Percentiles rank a stretch among this genome's conserved stretches.
phyloP scores from a whole-genome alignment of 35 echinoderm and acorn worm species.

The Chiridota heheva region DNA sequence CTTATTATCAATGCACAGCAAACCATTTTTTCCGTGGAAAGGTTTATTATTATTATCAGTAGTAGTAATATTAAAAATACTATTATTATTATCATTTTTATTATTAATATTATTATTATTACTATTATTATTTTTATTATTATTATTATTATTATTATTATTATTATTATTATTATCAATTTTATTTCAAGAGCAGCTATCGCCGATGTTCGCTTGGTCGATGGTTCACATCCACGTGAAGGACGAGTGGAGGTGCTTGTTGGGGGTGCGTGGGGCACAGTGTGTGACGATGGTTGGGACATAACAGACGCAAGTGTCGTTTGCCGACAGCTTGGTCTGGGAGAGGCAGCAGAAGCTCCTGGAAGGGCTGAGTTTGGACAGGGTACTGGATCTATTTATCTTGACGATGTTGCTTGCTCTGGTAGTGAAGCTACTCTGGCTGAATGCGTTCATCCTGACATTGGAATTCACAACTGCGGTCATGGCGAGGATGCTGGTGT shows the following conservation, averaged over 20 bases:
- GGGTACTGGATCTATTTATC: constrained; percentile 1
- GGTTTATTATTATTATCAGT: too few relatives aligned
- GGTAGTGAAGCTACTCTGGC: constrained; percentile 38
- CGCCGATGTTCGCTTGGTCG: constrained; percentile 4
- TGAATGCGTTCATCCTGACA: neutral
- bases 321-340: constrained; percentile 51
- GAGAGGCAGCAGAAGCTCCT: neutral
- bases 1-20: too few relatives aligned
- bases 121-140: too few relatives aligned
- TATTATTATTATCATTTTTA: too few relatives aligned
- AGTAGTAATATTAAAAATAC: too few relatives aligned
- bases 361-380: neutral
- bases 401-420: constrained; percentile 34
- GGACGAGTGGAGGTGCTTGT: constrained; percentile 45
- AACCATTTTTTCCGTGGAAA: too few relatives aligned
- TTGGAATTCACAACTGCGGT: constrained; percentile 22
- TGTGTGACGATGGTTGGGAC: constrained; percentile 40
- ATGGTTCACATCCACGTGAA: neutral
- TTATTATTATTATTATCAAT: too few relatives aligned
- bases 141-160: too few relatives aligned
- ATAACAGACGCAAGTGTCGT: constrained; percentile 24
- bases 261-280: constrained; percentile 39
- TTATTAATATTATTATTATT: too few relatives aligned
- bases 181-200: too few relatives aligned
- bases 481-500: constrained; percentile 60